Evolutionary conservation across 2,888 invertebrate species (phyloP), one percentile per base, ranked within the genome.

Genomic region (Orthonychiurus folsomi): DNA sequence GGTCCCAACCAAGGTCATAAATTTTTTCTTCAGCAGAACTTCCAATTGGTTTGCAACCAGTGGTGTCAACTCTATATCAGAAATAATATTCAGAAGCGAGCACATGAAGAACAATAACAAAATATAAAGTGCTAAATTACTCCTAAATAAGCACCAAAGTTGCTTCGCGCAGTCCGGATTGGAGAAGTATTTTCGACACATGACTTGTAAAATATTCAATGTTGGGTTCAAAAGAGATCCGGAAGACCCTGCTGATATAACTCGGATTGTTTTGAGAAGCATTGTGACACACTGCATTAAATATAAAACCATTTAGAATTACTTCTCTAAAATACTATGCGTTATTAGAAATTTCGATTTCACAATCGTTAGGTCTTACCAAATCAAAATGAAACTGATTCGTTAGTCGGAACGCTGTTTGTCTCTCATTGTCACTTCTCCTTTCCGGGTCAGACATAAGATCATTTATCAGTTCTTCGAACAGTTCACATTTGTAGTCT

Each of bases 1-100:
- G 12, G 64, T 64, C 12, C 68, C 68, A 28, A 70, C 59, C 1
- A 70, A 57, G n/a, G 64, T 64, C 69, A 70, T 70, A 3, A 70
- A 63, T 37, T 70, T 37, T 15, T 23, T 50, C 37, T 66, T 57
- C 26, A 61, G 61, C 2, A n/a, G 15, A 3, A 54, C 56, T 2
- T 61, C 63, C 2, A 50, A 54, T 1, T 60, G 60, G 12, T 50
- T 24, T 2, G 63, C 63, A 18, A 64, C 57, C 9, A 60, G 21
- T 47, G 47, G 25, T 3, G 60, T 61, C 3, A 66, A 59, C 20
- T 62, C 64, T 66, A 27, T 20, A 24, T 9, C n/a, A 25, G 48
- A 48, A 50, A n/a, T 9, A 37, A 18, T 47, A n/a, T n/a, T 57
- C 23, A 20, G 5, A 56, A 15, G 24, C 25, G 5, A 24, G 21